These are phyloP conservation scores for Valencia hispanica DNA, from an alignment of 2,797 vertebrate species.

Conservation along the genomic window DNA sequence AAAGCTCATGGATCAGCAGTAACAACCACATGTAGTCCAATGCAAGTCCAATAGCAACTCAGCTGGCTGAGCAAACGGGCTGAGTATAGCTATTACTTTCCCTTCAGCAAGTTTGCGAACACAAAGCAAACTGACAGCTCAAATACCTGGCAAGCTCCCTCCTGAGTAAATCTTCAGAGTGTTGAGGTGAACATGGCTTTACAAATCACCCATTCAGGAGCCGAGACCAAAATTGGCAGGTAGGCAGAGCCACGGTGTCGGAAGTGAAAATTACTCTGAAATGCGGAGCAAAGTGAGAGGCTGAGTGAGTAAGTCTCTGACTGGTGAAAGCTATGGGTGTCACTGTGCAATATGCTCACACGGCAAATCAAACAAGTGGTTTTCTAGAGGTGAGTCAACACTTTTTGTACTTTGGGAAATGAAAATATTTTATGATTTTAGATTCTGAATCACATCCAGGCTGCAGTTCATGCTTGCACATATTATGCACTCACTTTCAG, in stretches of 20 bases:
- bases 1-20: constrained; percentile 29
- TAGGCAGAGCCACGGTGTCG: constrained; percentile 74
- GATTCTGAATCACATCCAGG: constrained; percentile 40
- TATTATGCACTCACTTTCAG: constrained; percentile 5
- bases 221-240: constrained; percentile 78
- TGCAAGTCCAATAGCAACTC: constrained; percentile 32
- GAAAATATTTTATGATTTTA: constrained; percentile 64
- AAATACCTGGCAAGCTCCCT: constrained; percentile 74
- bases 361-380: constrained; percentile 72
- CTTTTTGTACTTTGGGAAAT: constrained; percentile 63
- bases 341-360: constrained; percentile 59
- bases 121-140: constrained; percentile 71
- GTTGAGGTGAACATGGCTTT: constrained; percentile 79
- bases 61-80: constrained; percentile 54
- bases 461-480: constrained; percentile 15
- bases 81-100: constrained; percentile 67
- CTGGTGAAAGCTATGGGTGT: constrained; percentile 70
- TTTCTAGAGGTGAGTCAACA: constrained; percentile 70
- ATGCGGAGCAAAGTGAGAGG: constrained; percentile 63
- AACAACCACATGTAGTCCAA: constrained; percentile 25
- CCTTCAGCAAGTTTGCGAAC: constrained; percentile 73
- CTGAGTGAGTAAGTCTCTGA: constrained; percentile 68
- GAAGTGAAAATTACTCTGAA: constrained; percentile 80
- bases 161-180: constrained; percentile 75
- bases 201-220: constrained; percentile 80